These are phyloP conservation scores for Platyscapa corneri DNA, from an alignment of 1,140 invertebrate species.

Conservation along the genomic window DNA sequence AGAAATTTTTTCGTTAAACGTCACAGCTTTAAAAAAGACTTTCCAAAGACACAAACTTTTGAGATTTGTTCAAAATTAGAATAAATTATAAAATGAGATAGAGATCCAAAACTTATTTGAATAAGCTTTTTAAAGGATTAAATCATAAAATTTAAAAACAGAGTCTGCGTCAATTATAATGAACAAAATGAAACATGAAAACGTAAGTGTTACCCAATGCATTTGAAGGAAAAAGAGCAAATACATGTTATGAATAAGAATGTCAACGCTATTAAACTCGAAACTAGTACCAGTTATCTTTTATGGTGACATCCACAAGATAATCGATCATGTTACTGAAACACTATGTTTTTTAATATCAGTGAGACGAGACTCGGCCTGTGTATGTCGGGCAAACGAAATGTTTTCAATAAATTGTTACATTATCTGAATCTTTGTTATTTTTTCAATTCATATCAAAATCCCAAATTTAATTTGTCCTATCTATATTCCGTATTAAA, in stretches of 20 bases:
- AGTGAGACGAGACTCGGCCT: conserved; percentile 65
- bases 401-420: conserved; percentile 75
- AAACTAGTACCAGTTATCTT: conserved; percentile 65
- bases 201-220: not conserved
- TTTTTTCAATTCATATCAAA: not conserved
- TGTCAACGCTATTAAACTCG: conserved; percentile 60
- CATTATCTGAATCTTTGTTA: conserved; percentile 66
- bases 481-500: too few relatives aligned
- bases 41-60: too few relatives aligned
- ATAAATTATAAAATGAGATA: too few relatives aligned
- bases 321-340: conserved; percentile 72
- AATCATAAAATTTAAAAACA: too few relatives aligned
- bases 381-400: conserved; percentile 63
- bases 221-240: not conserved
- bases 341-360: conserved; percentile 74
- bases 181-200: not conserved
- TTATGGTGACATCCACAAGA: conserved; percentile 68
- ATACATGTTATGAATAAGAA: not conserved
- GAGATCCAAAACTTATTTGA: too few relatives aligned
- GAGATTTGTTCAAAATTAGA: too few relatives aligned
- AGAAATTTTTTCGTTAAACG: too few relatives aligned
- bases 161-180: conserved; percentile 50
- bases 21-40: too few relatives aligned
- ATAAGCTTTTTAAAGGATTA: too few relatives aligned
- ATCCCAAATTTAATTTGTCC: too few relatives aligned